Evolutionary conservation across 2,113 vertebrate genomes (phyloP).

Genomic region (Erpornis zantholeuca): DNA sequence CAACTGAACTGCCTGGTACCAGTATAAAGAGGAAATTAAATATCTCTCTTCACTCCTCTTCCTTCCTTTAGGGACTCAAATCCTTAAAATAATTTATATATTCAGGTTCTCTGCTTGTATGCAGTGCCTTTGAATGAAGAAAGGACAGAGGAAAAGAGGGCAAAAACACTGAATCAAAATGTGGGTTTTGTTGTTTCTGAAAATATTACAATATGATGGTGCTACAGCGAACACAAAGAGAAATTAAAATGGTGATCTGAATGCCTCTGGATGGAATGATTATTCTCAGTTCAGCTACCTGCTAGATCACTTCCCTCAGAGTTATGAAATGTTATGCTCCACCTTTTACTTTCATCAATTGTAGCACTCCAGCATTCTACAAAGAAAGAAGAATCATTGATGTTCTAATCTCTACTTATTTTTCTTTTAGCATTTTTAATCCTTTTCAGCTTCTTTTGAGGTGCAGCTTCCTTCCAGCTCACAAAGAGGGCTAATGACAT

Average conservation of each 20-base stretch:
- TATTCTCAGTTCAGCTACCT: not conserved
- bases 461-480: constrained; percentile 7
- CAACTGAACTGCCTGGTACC: not conserved
- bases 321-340: not conserved
- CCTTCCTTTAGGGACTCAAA: not conserved
- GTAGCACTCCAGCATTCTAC: not conserved
- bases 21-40: not conserved
- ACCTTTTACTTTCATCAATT: not conserved
- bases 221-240: not conserved
- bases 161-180: not conserved
- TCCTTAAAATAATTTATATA: not conserved
- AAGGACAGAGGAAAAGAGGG: not conserved
- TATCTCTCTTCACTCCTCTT: not conserved
- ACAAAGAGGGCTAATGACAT: constrained; percentile 39
- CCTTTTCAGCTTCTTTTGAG: constrained; percentile 39
- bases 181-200: not conserved
- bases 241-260: not conserved
- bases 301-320: not conserved
- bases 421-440: constrained; percentile 1
- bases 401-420: constrained; percentile 7
- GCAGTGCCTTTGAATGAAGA: not conserved
- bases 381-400: not conserved
- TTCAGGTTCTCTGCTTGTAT: not conserved
- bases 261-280: not conserved
- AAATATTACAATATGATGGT: not conserved